Evolutionary conservation across 2,888 invertebrate genomes (phyloP), one percentile per base, ranked within the genome.

Genomic region (Rugalucina vietnamica): DNA sequence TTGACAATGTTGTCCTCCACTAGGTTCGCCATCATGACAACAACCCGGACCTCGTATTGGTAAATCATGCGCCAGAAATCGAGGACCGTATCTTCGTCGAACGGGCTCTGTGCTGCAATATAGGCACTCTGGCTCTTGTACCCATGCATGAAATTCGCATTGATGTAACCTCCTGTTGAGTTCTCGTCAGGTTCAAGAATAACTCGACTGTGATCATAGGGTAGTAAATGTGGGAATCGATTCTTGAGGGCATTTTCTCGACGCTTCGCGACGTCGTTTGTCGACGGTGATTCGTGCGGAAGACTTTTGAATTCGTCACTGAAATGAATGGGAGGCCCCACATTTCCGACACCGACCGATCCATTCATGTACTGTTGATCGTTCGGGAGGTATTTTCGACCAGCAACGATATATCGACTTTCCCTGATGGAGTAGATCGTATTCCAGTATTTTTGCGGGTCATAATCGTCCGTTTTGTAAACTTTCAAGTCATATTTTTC

Each of bases 1-100:
- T 98, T 98, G n/a, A 95, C 93, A 32, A 95, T 92, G 65, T 95
- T 94, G 79, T 95, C 95, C 87, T 96, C 96, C 10, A 94, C 91
- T 5, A 95, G 90, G 81, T 95, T 94, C 1, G 95, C 94, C 50
- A 96, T 93, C 95, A 96, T 95, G 1, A 96, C 95, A 0, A 96
- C 91, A 29, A 95, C 93, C 3, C 92, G 89, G 18, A 94, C 91
- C n/a, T 94, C 91, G 71, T 95, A 94, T 86, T 96, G 95, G 92
- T 95, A 95, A 24, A 96, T 92, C 95, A 96, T 95, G 24, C 95
- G 88, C 96, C 96, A 96, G 86, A 96, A 96, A 85, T 95, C 95
- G 21, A 90, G 90, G 14, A 95, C 93, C 0, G 95, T 95, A 12
- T 93, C 93, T 10, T 95, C 94, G 74, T 94, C 92, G 87, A 93